Evolutionary conservation across 2,888 invertebrate species (phyloP), one percentile per base, ranked within the genome.

Genomic region (Drosophila helvetica): DNA sequence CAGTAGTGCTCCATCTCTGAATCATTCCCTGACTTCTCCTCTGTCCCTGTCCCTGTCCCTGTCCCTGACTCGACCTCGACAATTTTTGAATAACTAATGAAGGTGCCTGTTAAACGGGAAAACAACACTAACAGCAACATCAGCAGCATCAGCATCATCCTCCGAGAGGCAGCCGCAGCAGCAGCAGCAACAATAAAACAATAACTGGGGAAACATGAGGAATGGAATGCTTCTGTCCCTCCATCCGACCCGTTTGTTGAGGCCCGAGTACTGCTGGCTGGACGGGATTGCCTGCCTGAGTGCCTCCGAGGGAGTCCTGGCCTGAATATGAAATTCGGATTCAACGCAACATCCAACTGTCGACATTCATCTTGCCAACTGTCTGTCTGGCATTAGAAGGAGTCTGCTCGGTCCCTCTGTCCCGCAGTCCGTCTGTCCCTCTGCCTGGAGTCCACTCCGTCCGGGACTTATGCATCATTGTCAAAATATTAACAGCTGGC

Each of bases 1-100:
- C 89, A 83, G 83, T 88, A 80, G 81, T 74, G 89, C 59, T 68
- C 68, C 71, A 62, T 60, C 84, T 74, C 55, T 17, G 47, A 5
- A 1, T 15, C 46, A 12, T 33, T 33, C 33, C 33, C 43, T 42
- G 12, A 38, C 45, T 45, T 17, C 17, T 19, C 3, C 74, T n/a
- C 46, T 48, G 61, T 43, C 61, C 18, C 15, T 25, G 25, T 25
- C 25, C 25, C 25, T 25, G 25, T 25, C 8, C 25, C 25, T 25
- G 27, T 51, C 22, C 30, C 42, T 22, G 46, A 10, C 75, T 45
- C 58, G 61, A 59, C 56, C 82, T 81, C 77, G 59, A 86, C 81
- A 67, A 86, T 88, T 84, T 86, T 88, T 89, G 84, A 88, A 88
- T 84, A 88, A 88, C 85, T 88, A 84, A 88, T 84, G 84, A 84